Base-by-base conservation (phyloP, 2,797 vertebrate species). In the Pelobates cultripes region DNA sequence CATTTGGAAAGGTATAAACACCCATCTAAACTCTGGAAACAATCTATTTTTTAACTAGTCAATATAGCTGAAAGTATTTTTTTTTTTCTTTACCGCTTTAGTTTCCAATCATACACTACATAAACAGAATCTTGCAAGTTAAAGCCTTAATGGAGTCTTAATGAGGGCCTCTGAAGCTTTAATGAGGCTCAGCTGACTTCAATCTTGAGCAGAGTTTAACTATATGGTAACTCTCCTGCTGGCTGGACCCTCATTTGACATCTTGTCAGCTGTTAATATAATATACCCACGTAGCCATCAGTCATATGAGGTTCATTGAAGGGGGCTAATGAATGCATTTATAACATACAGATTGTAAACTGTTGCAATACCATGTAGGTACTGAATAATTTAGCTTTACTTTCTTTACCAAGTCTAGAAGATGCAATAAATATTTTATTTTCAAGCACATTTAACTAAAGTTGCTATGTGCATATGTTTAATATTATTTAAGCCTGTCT, bases 71-170 rank as follows among this genome's bases (percentile, higher is more conserved):
- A 79, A 64, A 69, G 53, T 75, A 75, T 78, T 78, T 64, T 28
- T 14, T 14, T 28, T 14, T 74, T 41, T 53, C 15, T 17, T 64
- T 75, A 68, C 44, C 15, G 51, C 81, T 83, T 75, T 75, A 78
- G 71, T 78, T 83, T 83, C 72, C 57, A 83, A 74, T 83, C 81
- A 78, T 78, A 83, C 81, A 83, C 81, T 75, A 74, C 77, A 78
- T 83, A 83, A 83, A 83, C 81, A 79, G 81, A 79, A 83, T 79
- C 81, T 78, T 79, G 81, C 70, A 75, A 76, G 78, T 71, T 75
- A 74, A 83, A 83, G 81, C 81, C 81, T 83, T 83, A 83, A 83
- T 83, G 77, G 81, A 83, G 76, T 78, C 81, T 83, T 83, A 83
- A 83, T 83, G 81, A 83, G 81, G 76, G 71, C 81, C 77, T 78